Evolutionary conservation across 2,797 vertebrate species (phyloP).

Genomic region (Anabacerthia variegaticeps): DNA sequence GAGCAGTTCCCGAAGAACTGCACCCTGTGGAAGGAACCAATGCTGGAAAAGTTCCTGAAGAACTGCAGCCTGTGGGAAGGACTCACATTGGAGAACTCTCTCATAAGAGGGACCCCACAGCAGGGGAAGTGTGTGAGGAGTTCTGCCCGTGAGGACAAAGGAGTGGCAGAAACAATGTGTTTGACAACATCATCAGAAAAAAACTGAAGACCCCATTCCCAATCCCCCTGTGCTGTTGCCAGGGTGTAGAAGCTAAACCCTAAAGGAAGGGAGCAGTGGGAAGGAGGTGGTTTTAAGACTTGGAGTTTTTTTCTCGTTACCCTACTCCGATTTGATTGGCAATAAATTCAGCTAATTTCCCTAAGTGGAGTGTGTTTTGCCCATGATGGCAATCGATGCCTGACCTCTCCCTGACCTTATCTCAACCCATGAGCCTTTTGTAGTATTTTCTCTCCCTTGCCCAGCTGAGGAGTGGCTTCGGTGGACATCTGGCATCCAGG

Average conservation of each 20-base stretch:
- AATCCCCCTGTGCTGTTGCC: not conserved
- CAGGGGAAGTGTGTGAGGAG: not conserved
- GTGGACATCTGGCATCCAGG: not conserved
- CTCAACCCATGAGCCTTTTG: rapidly evolving
- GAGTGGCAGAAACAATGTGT: not conserved
- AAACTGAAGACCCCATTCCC: not conserved
- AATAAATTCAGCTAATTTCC: not conserved
- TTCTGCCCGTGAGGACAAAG: not conserved
- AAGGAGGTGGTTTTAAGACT: not conserved
- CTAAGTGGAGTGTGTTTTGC: not conserved
- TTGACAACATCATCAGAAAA: not conserved
- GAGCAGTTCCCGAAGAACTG: not conserved
- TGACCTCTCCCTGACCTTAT: not conserved
- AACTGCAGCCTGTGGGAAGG: not conserved
- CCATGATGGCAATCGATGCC: not conserved
- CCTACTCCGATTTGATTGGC: not conserved
- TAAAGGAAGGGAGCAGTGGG: not conserved
- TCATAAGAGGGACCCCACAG: not conserved
- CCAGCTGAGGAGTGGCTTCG: not conserved
- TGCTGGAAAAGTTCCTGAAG: not conserved
- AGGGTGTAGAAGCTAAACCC: not conserved
- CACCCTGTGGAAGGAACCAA: not conserved
- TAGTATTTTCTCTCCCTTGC: not conserved
- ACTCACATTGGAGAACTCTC: not conserved
- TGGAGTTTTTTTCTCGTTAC: not conserved